phyloP scores from a whole-genome alignment of 2,888 invertebrate genomes.

The Aleiodes alternator region DNA sequence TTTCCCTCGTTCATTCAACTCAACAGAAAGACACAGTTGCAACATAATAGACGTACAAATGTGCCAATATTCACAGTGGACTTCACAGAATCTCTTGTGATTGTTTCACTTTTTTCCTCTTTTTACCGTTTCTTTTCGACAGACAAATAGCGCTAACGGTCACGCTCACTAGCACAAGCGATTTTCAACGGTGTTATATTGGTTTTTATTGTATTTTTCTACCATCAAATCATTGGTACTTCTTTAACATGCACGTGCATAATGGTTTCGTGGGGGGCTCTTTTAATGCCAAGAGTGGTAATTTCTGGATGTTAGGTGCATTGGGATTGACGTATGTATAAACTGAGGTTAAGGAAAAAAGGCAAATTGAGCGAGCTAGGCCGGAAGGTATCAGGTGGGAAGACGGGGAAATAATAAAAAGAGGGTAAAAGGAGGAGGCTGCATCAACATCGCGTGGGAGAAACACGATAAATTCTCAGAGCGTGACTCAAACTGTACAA shows the following conservation, averaged over 20 bases:
- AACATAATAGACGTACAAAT: background rate
- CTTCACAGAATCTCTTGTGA: no score
- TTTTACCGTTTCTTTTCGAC: no score
- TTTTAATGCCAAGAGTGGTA: slow-evolving; percentile 55
- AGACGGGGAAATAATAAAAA: slow-evolving; percentile 40
- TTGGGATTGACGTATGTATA: slow-evolving; percentile 60
- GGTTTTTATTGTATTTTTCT: background rate
- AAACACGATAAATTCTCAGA: slow-evolving; percentile 36
- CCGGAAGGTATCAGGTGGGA: slow-evolving; percentile 43
- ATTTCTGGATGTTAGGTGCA: slow-evolving; percentile 68
- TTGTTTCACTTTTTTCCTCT: no score
- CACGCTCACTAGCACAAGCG: slow-evolving; percentile 66
- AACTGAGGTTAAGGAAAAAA: slow-evolving; percentile 40
- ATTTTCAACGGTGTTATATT: background rate
- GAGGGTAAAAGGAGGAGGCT: slow-evolving; percentile 62
- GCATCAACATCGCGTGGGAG: slow-evolving; percentile 44
- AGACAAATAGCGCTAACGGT: slow-evolving; percentile 64
- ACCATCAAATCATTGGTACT: background rate
- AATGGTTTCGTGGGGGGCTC: background rate
- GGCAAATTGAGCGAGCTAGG: slow-evolving; percentile 4
- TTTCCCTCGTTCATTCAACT: background rate
- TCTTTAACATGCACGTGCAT: background rate
- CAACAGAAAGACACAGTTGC: background rate
- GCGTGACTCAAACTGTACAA: slow-evolving; percentile 42
- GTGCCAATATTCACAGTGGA: background rate